Evolutionary conservation across 2,888 invertebrate genomes (phyloP).

Genomic region (Volucella inflata): DNA sequence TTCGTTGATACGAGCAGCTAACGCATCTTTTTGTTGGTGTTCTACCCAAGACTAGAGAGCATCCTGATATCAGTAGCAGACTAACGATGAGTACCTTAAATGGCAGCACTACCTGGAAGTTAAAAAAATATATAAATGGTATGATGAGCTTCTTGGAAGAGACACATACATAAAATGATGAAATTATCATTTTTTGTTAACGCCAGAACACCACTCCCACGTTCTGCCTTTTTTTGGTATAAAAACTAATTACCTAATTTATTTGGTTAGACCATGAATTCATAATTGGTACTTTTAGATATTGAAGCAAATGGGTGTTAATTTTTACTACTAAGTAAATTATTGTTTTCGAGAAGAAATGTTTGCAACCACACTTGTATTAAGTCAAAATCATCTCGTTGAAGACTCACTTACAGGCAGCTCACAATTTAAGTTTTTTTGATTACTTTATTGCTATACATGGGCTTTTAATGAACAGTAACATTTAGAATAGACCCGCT

Average conservation of each 20-base stretch:
- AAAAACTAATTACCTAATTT: slow-evolving; percentile 15
- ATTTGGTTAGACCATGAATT: neutral
- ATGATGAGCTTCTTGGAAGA: neutral
- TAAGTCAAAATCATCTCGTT: too few species aligned
- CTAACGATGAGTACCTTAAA: slow-evolving; percentile 32
- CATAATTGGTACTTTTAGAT: too few species aligned
- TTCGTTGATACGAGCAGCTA: slow-evolving; percentile 79
- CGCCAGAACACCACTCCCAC: slow-evolving; percentile 16
- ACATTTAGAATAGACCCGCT: too few species aligned
- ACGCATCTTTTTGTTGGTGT: slow-evolving; percentile 80
- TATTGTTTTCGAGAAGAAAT: too few species aligned
- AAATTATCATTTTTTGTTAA: neutral
- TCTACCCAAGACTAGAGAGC: slow-evolving; percentile 78
- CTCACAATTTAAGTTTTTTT: too few species aligned
- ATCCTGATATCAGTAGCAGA: slow-evolving; percentile 35
- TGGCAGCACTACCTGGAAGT: slow-evolving; percentile 52
- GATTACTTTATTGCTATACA: too few species aligned
- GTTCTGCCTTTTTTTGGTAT: neutral
- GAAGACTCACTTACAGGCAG: too few species aligned
- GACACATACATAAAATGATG: neutral
- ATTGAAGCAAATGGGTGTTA: too few species aligned
- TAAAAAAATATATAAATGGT: neutral
- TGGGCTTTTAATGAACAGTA: too few species aligned
- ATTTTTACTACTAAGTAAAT: too few species aligned
- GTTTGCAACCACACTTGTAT: too few species aligned